These are phyloP conservation scores for Aurelia aurita DNA, from an alignment of 30 jellyfish, hydroid and myxozoan species.

Conservation along the genomic window DNA sequence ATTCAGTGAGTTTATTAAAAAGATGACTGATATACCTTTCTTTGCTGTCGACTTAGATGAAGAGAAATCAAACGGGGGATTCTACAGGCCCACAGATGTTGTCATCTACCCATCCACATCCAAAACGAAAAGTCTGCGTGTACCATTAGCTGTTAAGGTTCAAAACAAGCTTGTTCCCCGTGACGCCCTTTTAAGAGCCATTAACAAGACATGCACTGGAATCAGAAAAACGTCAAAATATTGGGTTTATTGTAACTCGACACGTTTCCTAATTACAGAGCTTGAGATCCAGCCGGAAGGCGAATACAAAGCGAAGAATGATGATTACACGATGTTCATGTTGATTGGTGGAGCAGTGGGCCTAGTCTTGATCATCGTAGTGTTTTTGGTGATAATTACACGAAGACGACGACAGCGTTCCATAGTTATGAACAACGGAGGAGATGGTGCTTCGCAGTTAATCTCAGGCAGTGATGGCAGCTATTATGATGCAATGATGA, in stretches of 20 bases:
- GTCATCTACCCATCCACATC: slow-evolving; percentile 46
- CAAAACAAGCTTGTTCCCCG: slow-evolving; percentile 32
- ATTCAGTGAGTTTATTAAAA: slow-evolving; percentile 22
- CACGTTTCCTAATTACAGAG: slow-evolving; percentile 2
- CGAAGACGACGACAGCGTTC: not conserved
- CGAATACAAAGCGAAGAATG: slow-evolving; percentile 5
- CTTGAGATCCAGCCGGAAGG: slow-evolving; percentile 29
- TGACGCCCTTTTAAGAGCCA: slow-evolving; percentile 40
- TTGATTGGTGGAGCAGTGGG: slow-evolving; percentile 41
- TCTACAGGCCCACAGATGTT: slow-evolving; percentile 65
- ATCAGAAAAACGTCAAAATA: not conserved
- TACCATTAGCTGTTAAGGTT: slow-evolving; percentile 15
- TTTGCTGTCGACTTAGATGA: slow-evolving; percentile 43
- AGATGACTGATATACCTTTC: slow-evolving; percentile 28
- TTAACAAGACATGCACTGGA: slow-evolving; percentile 31
- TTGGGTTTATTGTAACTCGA: slow-evolving; percentile 30
- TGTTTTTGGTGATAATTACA: not conserved
- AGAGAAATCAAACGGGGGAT: slow-evolving; percentile 60
- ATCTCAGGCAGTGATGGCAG: not conserved
- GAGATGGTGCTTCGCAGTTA: not conserved
- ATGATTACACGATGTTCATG: not conserved
- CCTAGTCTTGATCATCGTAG: not conserved
- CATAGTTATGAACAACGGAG: not conserved
- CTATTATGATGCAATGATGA: slow-evolving; percentile 20
- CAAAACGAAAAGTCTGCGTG: not conserved